Evolutionary conservation across 2,888 invertebrate genomes (phyloP).

Genomic region (Brassicogethes aeneus): DNA sequence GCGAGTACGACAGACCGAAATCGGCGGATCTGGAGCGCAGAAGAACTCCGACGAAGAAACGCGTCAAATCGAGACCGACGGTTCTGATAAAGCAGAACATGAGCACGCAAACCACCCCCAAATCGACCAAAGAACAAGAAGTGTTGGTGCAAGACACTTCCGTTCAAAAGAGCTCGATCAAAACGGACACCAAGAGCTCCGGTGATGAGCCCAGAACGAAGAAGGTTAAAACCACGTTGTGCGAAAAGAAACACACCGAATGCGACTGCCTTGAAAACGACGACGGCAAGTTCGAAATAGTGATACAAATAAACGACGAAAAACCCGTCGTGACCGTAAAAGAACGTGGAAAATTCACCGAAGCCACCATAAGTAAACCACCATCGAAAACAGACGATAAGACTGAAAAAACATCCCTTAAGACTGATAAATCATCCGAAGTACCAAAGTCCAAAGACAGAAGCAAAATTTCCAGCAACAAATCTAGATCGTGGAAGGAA

Average conservation of each 20-base stretch:
- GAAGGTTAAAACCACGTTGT: conserved; percentile 1
- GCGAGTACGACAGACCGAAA: conserved; percentile 1
- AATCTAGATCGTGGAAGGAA: conserved; percentile 29
- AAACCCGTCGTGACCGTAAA: conserved; percentile 24
- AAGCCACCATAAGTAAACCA: conserved; percentile 7
- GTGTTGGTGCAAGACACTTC: conserved; percentile 2
- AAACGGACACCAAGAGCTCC: not conserved
- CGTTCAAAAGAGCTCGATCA: not conserved
- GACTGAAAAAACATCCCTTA: conserved; percentile 8
- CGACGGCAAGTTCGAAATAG: conserved; percentile 33
- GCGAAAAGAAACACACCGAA: conserved; percentile 13
- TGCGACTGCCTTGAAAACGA: conserved; percentile 21
- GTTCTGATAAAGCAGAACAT: conserved; percentile 32
- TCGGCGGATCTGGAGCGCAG: conserved; percentile 10
- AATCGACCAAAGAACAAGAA: conserved; percentile 10
- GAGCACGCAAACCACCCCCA: conserved; percentile 37
- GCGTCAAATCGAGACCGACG: conserved; percentile 11
- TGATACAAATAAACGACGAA: conserved; percentile 33
- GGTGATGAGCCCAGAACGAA: conserved; percentile 1
- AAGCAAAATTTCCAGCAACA: too few relatives aligned
- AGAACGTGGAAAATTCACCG: conserved; percentile 8
- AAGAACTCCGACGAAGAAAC: conserved; percentile 16
- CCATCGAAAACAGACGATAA: conserved; percentile 5
- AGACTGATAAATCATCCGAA: conserved; percentile 7
- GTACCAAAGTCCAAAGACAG: conserved; percentile 2